Evolutionary conservation across 2,888 invertebrate genomes (phyloP).

Genomic region (Caenorhabditis sulstoni): DNA sequence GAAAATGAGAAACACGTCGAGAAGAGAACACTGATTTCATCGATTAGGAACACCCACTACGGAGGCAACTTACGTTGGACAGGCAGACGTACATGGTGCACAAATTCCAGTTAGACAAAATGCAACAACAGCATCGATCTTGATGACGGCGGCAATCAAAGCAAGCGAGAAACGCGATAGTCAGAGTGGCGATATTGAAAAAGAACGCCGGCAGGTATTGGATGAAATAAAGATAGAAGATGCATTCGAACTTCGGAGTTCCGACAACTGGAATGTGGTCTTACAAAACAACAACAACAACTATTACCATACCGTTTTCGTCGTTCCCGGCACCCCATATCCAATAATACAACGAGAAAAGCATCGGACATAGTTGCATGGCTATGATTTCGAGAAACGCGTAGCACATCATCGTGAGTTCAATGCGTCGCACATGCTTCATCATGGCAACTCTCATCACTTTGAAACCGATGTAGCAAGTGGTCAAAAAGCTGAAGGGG

Average conservation of each 20-base stretch:
- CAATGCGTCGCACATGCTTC: conserved; percentile 20
- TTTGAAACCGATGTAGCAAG: conserved; percentile 4
- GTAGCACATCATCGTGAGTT: conserved; percentile 14
- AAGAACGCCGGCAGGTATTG: conserved; percentile 13
- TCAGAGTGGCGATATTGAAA: conserved; percentile 18
- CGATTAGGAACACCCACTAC: no score
- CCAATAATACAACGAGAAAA: conserved; percentile 18
- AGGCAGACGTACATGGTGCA: no score
- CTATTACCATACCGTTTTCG: conserved; percentile 21
- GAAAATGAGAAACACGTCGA: not conserved
- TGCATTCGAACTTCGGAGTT: conserved; percentile 9
- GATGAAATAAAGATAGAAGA: conserved; percentile 27
- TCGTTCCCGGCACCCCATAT: conserved; percentile 6
- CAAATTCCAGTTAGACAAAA: no score
- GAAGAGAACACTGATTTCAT: no score
- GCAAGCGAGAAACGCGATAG: conserved; percentile 13
- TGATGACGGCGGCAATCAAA: conserved; percentile 6
- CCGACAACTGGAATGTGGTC: conserved; percentile 15
- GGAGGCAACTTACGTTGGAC: no score
- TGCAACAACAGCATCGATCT: not conserved
- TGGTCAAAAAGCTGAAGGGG: not conserved
- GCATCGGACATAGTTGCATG: conserved; percentile 8
- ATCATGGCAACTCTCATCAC: not conserved
- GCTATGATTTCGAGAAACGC: conserved; percentile 1
- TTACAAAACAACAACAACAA: no score